phyloP scores from a whole-genome alignment of 1,140 invertebrate genomes.

The Zophobas atratus region DNA sequence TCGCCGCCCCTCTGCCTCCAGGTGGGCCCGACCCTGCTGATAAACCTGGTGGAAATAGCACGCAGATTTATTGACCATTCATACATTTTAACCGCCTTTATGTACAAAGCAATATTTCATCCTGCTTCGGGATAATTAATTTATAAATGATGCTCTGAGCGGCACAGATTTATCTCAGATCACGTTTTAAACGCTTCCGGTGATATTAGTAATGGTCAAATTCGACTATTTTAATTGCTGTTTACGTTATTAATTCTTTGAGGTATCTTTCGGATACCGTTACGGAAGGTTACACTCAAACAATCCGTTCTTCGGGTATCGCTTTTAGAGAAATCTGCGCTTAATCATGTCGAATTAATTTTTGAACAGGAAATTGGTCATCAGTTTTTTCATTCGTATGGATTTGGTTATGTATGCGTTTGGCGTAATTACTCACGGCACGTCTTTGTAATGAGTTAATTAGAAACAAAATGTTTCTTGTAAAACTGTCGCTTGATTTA shows the following conservation, averaged over 20 bases:
- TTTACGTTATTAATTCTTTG: neutral
- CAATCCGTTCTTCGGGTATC: neutral
- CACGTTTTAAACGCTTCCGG: conserved; percentile 30
- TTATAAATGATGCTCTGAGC: neutral
- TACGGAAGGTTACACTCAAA: conserved; percentile 2
- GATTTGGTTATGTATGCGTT: no score
- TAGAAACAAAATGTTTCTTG: no score
- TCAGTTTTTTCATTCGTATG: no score
- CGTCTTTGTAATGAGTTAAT: no score
- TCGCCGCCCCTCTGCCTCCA: no score
- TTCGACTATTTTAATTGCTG: conserved; percentile 28
- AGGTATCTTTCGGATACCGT: conserved; percentile 16
- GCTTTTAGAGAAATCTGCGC: neutral
- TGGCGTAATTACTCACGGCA: no score
- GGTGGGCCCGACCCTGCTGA: no score
- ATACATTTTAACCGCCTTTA: conserved; percentile 7
- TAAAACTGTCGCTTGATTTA: no score
- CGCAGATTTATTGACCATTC: conserved; percentile 1
- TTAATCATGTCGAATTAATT: conserved; percentile 6
- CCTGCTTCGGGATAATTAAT: conserved; percentile 19
- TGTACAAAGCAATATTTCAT: conserved; percentile 20
- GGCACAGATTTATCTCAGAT: conserved; percentile 28
- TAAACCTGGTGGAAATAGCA: no score
- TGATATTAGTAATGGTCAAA: conserved; percentile 22
- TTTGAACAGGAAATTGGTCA: neutral